These are phyloP conservation scores for Paedocypris sp. DNA, from an alignment of 2,113 vertebrate genomes.

Conservation along the genomic window DNA sequence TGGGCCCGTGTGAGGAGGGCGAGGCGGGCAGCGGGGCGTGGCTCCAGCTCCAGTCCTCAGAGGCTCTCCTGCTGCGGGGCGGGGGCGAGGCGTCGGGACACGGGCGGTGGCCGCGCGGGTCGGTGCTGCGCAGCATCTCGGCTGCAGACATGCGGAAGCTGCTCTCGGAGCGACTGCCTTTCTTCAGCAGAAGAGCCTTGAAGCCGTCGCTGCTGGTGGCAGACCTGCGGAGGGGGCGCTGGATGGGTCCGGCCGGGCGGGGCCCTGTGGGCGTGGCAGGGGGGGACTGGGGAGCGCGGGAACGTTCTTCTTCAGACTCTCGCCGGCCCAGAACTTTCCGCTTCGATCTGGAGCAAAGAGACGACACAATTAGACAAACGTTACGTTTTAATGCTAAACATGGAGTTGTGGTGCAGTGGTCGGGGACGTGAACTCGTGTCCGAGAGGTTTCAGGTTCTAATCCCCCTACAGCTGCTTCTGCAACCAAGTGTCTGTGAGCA, in stretches of 20 bases:
- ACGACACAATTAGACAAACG: not conserved
- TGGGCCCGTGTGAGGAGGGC: constrained; percentile 56
- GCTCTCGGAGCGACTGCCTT: constrained; percentile 83
- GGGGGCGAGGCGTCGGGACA: constrained; percentile 53
- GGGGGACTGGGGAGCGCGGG: constrained; percentile 69
- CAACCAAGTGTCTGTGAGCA: no score
- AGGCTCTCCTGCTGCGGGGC: constrained; percentile 57
- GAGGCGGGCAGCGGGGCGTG: constrained; percentile 61
- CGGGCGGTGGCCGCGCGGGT: constrained; percentile 75
- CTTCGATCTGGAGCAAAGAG: constrained; percentile 73
- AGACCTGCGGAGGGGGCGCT: constrained; percentile 82
- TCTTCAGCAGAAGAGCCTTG: constrained; percentile 94
- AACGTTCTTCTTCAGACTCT: constrained; percentile 85
- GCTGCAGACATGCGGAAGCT: constrained; percentile 88
- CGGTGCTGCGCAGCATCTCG: constrained; percentile 88
- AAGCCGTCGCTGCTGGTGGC: constrained; percentile 94
- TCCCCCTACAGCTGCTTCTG: no score
- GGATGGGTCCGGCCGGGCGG: constrained; percentile 77
- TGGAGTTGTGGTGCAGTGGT: not conserved
- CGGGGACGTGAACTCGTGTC: no score
- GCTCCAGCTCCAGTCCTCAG: constrained; percentile 78
- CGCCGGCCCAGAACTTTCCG: constrained; percentile 89
- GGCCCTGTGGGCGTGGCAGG: constrained; percentile 77
- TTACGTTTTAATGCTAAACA: not conserved
- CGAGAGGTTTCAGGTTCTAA: no score